These are phyloP conservation scores for Gambusia yucatana DNA, from an alignment of 2,797 vertebrate genomes.

Conservation along the genomic window DNA sequence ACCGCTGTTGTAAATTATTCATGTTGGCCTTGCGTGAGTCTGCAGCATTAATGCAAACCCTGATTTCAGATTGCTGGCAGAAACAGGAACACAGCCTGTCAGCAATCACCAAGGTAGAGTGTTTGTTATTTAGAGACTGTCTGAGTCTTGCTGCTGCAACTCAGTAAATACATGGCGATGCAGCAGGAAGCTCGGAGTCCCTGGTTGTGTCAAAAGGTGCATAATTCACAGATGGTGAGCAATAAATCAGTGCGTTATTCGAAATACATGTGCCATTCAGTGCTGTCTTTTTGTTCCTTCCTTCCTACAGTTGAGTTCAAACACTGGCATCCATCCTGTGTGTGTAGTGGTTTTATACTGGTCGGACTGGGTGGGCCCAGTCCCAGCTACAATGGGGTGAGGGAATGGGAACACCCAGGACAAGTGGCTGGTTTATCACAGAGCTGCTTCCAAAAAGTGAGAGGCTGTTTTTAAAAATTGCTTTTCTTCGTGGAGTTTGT, in stretches of 20 bases:
- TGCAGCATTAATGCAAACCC: constrained; percentile 69
- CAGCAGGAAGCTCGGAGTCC: constrained; percentile 16
- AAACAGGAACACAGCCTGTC: constrained; percentile 60
- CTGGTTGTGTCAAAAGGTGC: constrained; percentile 48
- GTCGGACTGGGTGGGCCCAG: neutral
- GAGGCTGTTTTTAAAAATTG: neutral
- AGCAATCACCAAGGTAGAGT: constrained; percentile 68
- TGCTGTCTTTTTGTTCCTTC: neutral
- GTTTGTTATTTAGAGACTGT: constrained; percentile 64
- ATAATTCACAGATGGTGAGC: constrained; percentile 8
- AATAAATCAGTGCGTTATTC: constrained; percentile 2
- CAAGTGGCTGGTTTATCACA: neutral
- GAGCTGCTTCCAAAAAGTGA: neutral
- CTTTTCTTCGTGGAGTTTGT: neutral
- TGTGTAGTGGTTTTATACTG: neutral
- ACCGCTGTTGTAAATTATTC: constrained; percentile 78
- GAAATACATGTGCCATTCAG: neutral
- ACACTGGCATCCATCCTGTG: neutral
- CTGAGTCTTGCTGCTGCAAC: constrained; percentile 36
- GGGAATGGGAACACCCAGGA: neutral
- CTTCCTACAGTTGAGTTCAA: neutral
- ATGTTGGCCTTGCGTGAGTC: constrained; percentile 67
- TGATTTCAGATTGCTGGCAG: constrained; percentile 67
- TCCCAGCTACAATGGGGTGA: neutral
- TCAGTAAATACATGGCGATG: constrained; percentile 33